phyloP scores from a whole-genome alignment of 2,888 invertebrate species.

The Trichogramma evanescens region DNA sequence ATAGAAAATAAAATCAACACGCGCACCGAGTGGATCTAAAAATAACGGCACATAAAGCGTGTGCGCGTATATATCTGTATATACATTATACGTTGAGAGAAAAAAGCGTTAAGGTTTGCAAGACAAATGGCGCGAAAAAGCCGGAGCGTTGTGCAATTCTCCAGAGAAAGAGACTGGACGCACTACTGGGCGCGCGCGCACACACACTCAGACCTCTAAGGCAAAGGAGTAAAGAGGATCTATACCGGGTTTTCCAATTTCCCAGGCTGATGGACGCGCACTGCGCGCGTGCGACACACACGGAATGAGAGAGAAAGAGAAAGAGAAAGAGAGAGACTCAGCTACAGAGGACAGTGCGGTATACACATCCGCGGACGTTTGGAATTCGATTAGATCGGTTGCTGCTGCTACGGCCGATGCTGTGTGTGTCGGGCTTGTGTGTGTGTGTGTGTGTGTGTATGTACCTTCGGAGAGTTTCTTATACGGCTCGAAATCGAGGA shows the following conservation, averaged over 20 bases:
- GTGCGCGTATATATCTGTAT: too few relatives aligned
- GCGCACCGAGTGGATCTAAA: too few relatives aligned
- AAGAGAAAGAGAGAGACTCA: too few relatives aligned
- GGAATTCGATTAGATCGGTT: conserved; percentile 39
- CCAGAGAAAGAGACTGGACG: neutral
- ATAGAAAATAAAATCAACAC: too few relatives aligned
- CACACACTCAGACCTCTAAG: neutral
- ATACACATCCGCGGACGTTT: conserved; percentile 16
- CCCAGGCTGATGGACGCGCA: neutral
- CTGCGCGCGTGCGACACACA: neutral
- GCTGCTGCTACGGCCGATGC: conserved; percentile 15
- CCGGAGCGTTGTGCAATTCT: neutral
- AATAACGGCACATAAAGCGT: too few relatives aligned
- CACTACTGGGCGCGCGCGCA: neutral
- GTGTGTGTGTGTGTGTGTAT: neutral
- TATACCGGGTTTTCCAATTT: conserved; percentile 12
- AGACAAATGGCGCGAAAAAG: conserved; percentile 19
- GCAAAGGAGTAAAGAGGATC: neutral
- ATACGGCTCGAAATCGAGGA: conserved; percentile 33
- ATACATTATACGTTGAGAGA: neutral
- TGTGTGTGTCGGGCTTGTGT: too few relatives aligned
- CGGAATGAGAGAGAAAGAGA: too few relatives aligned
- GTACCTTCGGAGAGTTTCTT: conserved; percentile 30
- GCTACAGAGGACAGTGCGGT: neutral
- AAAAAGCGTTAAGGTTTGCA: conserved; percentile 7